phyloP scores from a whole-genome alignment of 1,140 invertebrate genomes.

The Grapholita molesta region DNA sequence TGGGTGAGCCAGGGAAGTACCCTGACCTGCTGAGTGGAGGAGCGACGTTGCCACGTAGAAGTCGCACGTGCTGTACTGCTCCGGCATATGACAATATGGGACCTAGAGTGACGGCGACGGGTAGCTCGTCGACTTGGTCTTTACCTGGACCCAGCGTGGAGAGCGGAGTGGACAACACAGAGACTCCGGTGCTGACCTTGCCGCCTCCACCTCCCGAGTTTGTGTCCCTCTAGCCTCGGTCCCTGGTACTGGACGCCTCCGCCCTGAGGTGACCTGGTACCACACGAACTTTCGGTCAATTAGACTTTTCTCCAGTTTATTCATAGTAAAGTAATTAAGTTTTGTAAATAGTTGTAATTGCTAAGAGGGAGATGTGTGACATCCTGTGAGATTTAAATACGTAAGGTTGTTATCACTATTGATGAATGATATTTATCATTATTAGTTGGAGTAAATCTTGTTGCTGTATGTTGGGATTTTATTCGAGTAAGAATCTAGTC shows the following conservation, averaged over 20 bases:
- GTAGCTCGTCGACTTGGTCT: slow-evolving; percentile 90
- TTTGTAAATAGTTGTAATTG: slow-evolving; percentile 56
- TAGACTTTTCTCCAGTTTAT: slow-evolving; percentile 68
- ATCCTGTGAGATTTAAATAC: slow-evolving; percentile 65
- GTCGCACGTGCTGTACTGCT: slow-evolving; percentile 58
- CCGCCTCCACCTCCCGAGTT: slow-evolving; percentile 71
- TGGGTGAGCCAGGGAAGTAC: slow-evolving; percentile 81
- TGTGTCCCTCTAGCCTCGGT: slow-evolving; percentile 72
- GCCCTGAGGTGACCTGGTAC: slow-evolving; percentile 72
- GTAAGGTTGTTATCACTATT: slow-evolving; percentile 72
- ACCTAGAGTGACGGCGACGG: slow-evolving; percentile 90
- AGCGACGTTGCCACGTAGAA: slow-evolving; percentile 60
- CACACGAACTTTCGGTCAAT: slow-evolving; percentile 59
- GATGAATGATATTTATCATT: slow-evolving; percentile 54
- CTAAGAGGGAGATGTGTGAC: slow-evolving; percentile 62
- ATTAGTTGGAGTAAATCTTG: slow-evolving; percentile 42
- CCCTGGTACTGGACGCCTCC: slow-evolving; percentile 68
- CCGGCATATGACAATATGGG: slow-evolving; percentile 94
- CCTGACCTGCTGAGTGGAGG: slow-evolving; percentile 77
- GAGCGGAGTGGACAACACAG: slow-evolving; percentile 45
- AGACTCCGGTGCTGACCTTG: slow-evolving; percentile 61
- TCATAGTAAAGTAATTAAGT: slow-evolving; percentile 51
- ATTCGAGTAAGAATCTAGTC: slow-evolving; percentile 53
- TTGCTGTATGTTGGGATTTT: slow-evolving; percentile 56
- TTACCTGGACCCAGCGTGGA: slow-evolving; percentile 81